phyloP scores from a whole-genome alignment of 2,797 vertebrate genomes.

The Aulostomus chinensis region DNA sequence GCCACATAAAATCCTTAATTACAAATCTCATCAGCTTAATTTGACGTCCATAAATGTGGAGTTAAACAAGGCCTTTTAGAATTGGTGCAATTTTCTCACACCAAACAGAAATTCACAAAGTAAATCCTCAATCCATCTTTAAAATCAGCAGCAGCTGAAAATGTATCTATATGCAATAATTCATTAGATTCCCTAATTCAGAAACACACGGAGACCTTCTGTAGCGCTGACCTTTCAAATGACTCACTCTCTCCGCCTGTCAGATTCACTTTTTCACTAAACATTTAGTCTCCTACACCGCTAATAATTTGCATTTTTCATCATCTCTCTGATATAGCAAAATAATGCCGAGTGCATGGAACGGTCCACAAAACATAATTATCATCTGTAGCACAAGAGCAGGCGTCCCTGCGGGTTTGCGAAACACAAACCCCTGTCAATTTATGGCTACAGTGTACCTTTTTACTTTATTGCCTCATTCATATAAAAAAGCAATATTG shows the following conservation, averaged over 20 bases:
- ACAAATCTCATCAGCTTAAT: neutral
- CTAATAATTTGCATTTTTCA: conserved; percentile 60
- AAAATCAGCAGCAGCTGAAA: conserved; percentile 16
- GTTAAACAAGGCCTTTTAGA: conserved; percentile 1
- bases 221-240: conserved; percentile 53
- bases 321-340: conserved; percentile 41
- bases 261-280: conserved; percentile 42
- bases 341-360: conserved; percentile 35
- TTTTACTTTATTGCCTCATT: conserved; percentile 37
- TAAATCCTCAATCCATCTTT: neutral
- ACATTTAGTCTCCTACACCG: conserved; percentile 42
- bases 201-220: conserved; percentile 24
- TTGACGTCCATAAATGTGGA: too few relatives aligned
- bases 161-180: conserved; percentile 35
- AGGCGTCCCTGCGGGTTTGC: conserved; percentile 16
- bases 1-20: conserved; percentile 9
- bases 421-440: conserved; percentile 21
- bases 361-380: conserved; percentile 38
- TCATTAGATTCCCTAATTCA: conserved; percentile 36
- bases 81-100: neutral
- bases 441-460: conserved; percentile 33
- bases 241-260: conserved; percentile 42
- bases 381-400: conserved; percentile 32
- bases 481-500: conserved; percentile 35
- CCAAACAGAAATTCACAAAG: neutral